Evolutionary conservation across 2,113 vertebrate genomes (phyloP).

Genomic region (Colaptes auratus): DNA sequence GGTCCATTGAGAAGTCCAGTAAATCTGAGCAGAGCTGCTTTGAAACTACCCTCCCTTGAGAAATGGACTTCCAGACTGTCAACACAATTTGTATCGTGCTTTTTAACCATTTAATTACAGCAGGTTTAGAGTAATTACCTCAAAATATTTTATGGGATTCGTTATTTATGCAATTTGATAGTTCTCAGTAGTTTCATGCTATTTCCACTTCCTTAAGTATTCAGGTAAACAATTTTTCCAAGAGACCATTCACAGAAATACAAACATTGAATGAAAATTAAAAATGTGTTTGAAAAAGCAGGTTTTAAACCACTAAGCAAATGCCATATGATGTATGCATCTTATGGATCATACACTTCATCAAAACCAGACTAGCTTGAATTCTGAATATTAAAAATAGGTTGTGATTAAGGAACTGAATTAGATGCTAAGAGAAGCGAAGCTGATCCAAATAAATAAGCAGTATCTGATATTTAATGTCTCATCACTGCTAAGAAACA

Average conservation of each 20-base stretch:
- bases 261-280: not conserved
- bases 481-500: not conserved
- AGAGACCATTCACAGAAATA: not conserved
- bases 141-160: not conserved
- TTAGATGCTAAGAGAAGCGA: not conserved
- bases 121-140: not conserved
- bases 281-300: not conserved
- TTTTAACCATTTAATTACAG: not conserved
- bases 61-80: not conserved
- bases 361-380: not conserved
- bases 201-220: not conserved
- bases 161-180: not conserved
- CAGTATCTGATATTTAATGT: not conserved
- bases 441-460: not conserved
- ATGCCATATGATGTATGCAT: not conserved
- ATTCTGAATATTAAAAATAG: not conserved
- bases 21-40: not conserved
- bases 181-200: not conserved
- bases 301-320: not conserved
- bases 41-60: not conserved
- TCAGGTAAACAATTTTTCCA: not conserved
- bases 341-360: rapidly evolving
- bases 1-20: not conserved
- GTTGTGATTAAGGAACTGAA: not conserved
- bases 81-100: not conserved